Conservation (phyloP, 2,888 invertebrate species). For the Zaprionus bogoriensis region DNA sequence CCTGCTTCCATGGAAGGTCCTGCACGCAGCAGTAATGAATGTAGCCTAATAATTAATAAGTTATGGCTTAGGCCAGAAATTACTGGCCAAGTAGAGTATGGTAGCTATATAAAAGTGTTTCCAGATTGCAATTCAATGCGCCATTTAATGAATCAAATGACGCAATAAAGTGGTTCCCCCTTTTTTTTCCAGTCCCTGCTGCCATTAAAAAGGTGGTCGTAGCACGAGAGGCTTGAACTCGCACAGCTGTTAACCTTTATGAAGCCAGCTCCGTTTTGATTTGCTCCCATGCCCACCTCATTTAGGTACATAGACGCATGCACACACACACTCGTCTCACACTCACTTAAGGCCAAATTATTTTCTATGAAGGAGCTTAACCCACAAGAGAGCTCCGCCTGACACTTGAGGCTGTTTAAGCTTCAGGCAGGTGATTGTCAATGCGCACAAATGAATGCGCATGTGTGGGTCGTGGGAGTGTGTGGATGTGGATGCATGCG, state of each 20-base stretch:
- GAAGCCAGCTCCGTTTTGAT: slow-evolving; percentile 33
- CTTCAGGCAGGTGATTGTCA: slow-evolving; percentile 35
- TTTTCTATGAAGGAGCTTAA: slow-evolving; percentile 59
- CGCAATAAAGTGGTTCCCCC: slow-evolving; percentile 29
- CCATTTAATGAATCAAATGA: slow-evolving; percentile 35
- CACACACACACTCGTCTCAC: slow-evolving; percentile 14
- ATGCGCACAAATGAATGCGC: neutral
- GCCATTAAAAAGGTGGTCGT: too few relatives aligned
- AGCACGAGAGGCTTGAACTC: slow-evolving; percentile 1
- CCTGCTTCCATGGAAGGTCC: too few relatives aligned
- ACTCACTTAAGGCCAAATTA: slow-evolving; percentile 55
- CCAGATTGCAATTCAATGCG: slow-evolving; percentile 4
- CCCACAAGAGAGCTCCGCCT: slow-evolving; percentile 42
- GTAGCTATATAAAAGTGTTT: slow-evolving; percentile 1
- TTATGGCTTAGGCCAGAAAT: too few relatives aligned
- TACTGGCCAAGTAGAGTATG: too few relatives aligned
- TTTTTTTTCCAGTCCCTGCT: too few relatives aligned
- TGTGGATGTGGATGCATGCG: slow-evolving; percentile 21
- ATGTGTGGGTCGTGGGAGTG: neutral
- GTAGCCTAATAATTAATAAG: too few relatives aligned
- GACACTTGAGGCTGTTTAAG: slow-evolving; percentile 63
- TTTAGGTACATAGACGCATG: neutral
- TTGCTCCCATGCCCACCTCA: neutral
- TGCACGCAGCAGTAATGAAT: too few relatives aligned
- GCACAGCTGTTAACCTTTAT: slow-evolving; percentile 58